These are phyloP conservation scores for Oreotrochilus melanogaster DNA, from an alignment of 2,113 vertebrate genomes.

Conservation along the genomic window DNA sequence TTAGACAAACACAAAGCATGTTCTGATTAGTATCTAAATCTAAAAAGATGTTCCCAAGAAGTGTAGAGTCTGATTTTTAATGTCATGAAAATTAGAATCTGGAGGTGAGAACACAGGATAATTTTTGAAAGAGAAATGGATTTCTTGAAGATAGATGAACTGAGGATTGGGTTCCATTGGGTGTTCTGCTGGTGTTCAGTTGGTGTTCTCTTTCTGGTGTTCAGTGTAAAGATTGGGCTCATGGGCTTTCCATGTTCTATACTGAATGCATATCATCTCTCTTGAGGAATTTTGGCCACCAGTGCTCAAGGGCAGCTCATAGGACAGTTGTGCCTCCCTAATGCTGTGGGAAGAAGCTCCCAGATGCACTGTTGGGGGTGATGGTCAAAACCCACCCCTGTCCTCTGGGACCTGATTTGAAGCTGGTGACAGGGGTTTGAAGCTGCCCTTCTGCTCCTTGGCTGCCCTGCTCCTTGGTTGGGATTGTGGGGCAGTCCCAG, in stretches of 20 bases:
- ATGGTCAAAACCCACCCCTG: not conserved
- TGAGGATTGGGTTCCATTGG: not conserved
- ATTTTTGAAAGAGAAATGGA: not conserved
- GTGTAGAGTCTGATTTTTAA: not conserved
- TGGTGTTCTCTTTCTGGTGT: not conserved
- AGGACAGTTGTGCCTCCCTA: rapidly evolving
- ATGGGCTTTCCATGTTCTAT: not conserved
- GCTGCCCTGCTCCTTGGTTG: not conserved
- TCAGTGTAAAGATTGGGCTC: not conserved
- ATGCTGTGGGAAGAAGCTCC: not conserved
- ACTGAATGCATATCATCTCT: not conserved
- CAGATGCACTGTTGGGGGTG: rapidly evolving
- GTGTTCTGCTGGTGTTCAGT: too few relatives aligned
- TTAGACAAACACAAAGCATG: not conserved
- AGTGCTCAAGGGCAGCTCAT: too few relatives aligned
- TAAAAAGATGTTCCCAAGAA: not conserved
- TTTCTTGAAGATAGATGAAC: not conserved
- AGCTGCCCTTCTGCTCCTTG: not conserved
- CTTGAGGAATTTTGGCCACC: not conserved
- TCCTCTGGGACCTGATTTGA: not conserved
- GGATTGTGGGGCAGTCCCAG: not conserved
- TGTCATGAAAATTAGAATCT: not conserved
- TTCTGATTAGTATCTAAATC: not conserved
- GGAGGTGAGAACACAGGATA: not conserved
- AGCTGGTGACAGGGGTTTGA: not conserved